Evolutionary conservation across 2,888 invertebrate species (phyloP).

Genomic region (Cylindroiulus punctatus): DNA sequence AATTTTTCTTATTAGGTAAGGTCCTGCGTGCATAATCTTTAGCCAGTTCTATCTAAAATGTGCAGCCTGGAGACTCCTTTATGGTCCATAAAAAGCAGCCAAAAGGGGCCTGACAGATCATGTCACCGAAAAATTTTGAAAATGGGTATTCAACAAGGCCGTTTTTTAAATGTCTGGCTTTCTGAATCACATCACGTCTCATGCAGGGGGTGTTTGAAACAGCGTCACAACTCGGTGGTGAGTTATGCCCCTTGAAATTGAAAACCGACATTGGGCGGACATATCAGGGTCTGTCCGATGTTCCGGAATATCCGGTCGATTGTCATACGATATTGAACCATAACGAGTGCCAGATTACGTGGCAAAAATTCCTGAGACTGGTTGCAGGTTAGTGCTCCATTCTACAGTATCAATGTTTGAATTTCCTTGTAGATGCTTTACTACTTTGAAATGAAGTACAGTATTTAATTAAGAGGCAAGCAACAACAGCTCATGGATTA

Average conservation of each 20-base stretch:
- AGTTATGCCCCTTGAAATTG: slow-evolving; percentile 31
- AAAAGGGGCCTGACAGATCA: not conserved
- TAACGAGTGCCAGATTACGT: not conserved
- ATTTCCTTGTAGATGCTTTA: not conserved
- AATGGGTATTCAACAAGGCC: not conserved
- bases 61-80: not conserved
- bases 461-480: slow-evolving; percentile 1
- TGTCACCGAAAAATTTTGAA: not conserved
- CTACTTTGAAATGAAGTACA: not conserved
- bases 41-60: slow-evolving; percentile 12
- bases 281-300: not conserved
- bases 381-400: not conserved
- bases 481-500: not conserved
- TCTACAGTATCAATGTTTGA: no score
- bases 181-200: slow-evolving; percentile 26
- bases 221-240: not conserved
- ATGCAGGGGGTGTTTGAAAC: not conserved
- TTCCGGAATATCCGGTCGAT: slow-evolving; percentile 13
- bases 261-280: not conserved
- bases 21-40: slow-evolving; percentile 6
- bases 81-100: not conserved
- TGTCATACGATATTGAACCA: slow-evolving; percentile 3
- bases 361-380: not conserved
- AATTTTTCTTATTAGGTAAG: slow-evolving; percentile 34
- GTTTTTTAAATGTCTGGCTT: not conserved